Base-by-base conservation (phyloP, 2,113 vertebrate species). In the Dromiciops gliroides region DNA sequence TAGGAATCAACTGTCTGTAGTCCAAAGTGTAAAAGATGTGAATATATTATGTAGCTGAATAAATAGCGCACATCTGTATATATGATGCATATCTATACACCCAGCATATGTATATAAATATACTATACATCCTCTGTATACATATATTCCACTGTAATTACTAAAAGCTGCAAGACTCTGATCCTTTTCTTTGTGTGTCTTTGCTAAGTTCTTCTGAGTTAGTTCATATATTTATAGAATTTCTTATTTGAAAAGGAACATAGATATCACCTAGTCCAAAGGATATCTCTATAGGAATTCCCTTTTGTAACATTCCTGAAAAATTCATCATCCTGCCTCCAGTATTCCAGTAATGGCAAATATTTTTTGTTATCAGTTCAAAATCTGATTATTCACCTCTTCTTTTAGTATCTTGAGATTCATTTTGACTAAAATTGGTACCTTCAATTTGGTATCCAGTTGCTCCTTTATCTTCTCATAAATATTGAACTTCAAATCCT, bases 21-120 rank as follows among this genome's bases (percentile, higher is more conserved):
- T 92, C 50, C 48, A 22, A 83, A 93, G 24, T 8, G 92, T 51
- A 95, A 96, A 49, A 96, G 8, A 83, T 44, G 37, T 44, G n/a
- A 83, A 83, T 83, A n/a, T 83, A 8, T 16, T 44, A 8, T 44
- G 8, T 83, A 44, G 3, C 6, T 83, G n/a, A 44, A 44, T 44
- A 22, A 83, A 83, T 8, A 83, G 19, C 37, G 44, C 16, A 22
- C 31, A 44, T 44, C n/a, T 83, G 7, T 44, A 83, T 44, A 23
- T 44, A 44, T 5, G 23, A 44, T 44, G 6, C 10, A 44, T 83
- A 91, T 51, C 26, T 93, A 48, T 24, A 31, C 50, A 24, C 22
- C 5, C 51, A 91, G 28, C 19, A 25, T 3, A 89, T 93, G 28
- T 8, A 49, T 90, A n/a, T 37, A 12, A 37, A 37, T 12, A 37